Evolutionary conservation across 2,113 vertebrate species (phyloP).

Genomic region (Proterorhinus semilunaris): DNA sequence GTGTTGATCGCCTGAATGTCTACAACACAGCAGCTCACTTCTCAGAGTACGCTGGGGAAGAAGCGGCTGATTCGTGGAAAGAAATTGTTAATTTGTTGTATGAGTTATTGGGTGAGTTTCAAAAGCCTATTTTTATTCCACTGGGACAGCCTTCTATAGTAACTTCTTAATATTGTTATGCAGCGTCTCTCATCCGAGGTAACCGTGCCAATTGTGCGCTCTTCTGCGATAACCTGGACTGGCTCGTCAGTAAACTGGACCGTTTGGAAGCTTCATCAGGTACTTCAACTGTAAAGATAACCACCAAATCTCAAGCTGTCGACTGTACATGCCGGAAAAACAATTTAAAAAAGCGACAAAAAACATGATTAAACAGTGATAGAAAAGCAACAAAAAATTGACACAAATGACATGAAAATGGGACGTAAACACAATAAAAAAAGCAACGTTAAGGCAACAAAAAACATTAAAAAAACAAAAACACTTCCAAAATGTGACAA

Average conservation of each 20-base stretch:
- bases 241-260: constrained; percentile 93
- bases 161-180: neutral
- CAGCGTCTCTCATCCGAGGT: constrained; percentile 89
- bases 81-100: constrained; percentile 92
- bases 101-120: constrained; percentile 82
- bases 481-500: too few species aligned
- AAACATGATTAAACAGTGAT: too few species aligned
- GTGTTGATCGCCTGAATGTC: constrained; percentile 88
- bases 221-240: constrained; percentile 91
- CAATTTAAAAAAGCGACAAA: too few species aligned
- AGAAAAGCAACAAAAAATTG: too few species aligned
- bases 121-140: neutral
- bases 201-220: constrained; percentile 90
- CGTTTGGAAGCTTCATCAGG: constrained; percentile 92
- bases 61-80: constrained; percentile 91
- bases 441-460: too few species aligned
- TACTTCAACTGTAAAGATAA: constrained; percentile 44
- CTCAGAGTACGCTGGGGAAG: constrained; percentile 88
- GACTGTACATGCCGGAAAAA: too few species aligned
- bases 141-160: neutral
- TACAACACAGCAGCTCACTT: constrained; percentile 93
- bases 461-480: too few species aligned
- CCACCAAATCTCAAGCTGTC: too few species aligned
- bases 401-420: too few species aligned
- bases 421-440: too few species aligned